phyloP scores from a whole-genome alignment of 2,797 vertebrate genomes.

The Pangasius sanitwongsei region DNA sequence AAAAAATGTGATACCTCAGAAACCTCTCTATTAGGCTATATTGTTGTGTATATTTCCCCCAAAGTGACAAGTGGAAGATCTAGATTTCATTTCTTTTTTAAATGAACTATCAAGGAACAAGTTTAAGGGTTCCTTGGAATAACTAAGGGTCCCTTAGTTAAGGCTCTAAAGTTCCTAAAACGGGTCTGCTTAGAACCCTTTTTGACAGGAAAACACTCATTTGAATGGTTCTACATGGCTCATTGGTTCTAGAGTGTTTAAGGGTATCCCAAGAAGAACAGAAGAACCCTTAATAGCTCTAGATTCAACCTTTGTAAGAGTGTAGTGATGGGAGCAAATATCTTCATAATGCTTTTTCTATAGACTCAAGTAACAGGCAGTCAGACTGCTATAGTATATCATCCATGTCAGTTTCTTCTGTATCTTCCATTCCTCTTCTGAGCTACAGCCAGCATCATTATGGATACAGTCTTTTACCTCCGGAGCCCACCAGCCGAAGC shows the following conservation, averaged over 20 bases:
- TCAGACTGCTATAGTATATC: constrained; percentile 23
- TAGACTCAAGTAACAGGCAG: not conserved
- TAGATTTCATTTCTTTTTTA: not conserved
- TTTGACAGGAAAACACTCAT: not conserved
- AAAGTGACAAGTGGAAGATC: constrained; percentile 1
- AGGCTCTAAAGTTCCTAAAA: not conserved
- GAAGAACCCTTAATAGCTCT: not conserved
- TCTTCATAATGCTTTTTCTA: not conserved
- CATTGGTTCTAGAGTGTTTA: not conserved
- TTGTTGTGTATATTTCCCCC: not conserved
- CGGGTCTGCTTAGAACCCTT: not conserved
- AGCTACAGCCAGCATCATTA: constrained; percentile 38
- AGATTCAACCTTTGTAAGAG: not conserved
- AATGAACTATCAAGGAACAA: not conserved
- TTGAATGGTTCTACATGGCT: not conserved
- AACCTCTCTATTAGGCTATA: not conserved
- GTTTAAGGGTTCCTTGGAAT: not conserved
- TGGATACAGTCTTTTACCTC: constrained; percentile 34
- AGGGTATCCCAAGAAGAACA: not conserved
- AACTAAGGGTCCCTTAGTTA: not conserved
- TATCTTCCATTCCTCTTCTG: constrained; percentile 53
- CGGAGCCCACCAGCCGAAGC: constrained; percentile 13
- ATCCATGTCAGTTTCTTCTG: constrained; percentile 51
- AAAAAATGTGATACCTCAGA: too few species aligned
- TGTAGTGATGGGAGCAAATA: constrained; percentile 6